phyloP scores from a whole-genome alignment of 1,140 invertebrate genomes.

The Bombus fervidus region DNA sequence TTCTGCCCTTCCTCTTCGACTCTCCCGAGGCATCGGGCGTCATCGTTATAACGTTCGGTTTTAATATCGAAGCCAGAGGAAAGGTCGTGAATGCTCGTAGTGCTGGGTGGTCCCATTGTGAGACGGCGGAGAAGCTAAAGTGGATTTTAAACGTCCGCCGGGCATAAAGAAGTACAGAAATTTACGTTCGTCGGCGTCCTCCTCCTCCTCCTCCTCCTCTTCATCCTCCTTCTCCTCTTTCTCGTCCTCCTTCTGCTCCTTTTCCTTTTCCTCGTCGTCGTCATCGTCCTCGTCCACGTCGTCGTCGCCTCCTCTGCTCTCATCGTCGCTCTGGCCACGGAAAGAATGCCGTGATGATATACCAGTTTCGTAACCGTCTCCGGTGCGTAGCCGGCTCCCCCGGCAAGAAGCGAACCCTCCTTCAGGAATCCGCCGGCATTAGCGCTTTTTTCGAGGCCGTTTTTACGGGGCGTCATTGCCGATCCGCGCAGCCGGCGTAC shows the following conservation, averaged over 20 bases:
- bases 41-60: slow-evolving; percentile 35
- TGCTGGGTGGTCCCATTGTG: slow-evolving; percentile 66
- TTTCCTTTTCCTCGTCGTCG: background rate
- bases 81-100: slow-evolving; percentile 38
- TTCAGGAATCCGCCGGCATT: slow-evolving; percentile 71
- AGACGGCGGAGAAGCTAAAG: slow-evolving; percentile 52
- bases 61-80: slow-evolving; percentile 49
- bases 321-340: slow-evolving; percentile 14
- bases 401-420: slow-evolving; percentile 52
- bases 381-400: background rate
- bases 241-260: background rate
- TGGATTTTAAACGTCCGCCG: slow-evolving; percentile 66
- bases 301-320: background rate
- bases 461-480: slow-evolving; percentile 66
- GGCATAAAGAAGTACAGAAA: slow-evolving; percentile 62
- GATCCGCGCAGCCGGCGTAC: slow-evolving; percentile 48
- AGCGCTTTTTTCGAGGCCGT: slow-evolving; percentile 70
- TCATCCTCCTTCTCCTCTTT: background rate
- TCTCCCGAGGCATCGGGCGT: background rate
- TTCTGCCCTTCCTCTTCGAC: background rate
- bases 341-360: slow-evolving; percentile 63
- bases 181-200: slow-evolving; percentile 55
- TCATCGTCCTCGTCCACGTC: background rate
- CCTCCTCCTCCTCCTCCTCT: background rate
- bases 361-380: slow-evolving; percentile 55